Conservation (phyloP, 1,140 invertebrate genomes). For the Caenorhabditis elegans region WBcel235 BX284605.5:3390001-3390500, state of each 20-base stretch:
- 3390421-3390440: slow-evolving; percentile 4
- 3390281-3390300: neutral
- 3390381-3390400: neutral
- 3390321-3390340: neutral
- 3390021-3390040: neutral
- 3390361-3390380: slow-evolving; percentile 18
- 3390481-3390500: no score
- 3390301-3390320: slow-evolving; percentile 16
- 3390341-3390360: neutral
- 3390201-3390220: neutral
- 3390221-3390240: neutral
- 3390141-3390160: neutral
- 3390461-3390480: no score
- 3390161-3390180: neutral
- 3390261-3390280: slow-evolving; percentile 12
- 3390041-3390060: neutral
- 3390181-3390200: neutral
- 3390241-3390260: no score
- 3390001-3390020: neutral
- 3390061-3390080: neutral
- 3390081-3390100: slow-evolving; percentile 11
- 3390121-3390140: slow-evolving; percentile 5
- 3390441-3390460: no score
- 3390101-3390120: neutral
- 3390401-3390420: neutral